These are phyloP conservation scores for Marisa cornuarietis DNA, from an alignment of 1,140 invertebrate species.

Conservation along the genomic window DNA sequence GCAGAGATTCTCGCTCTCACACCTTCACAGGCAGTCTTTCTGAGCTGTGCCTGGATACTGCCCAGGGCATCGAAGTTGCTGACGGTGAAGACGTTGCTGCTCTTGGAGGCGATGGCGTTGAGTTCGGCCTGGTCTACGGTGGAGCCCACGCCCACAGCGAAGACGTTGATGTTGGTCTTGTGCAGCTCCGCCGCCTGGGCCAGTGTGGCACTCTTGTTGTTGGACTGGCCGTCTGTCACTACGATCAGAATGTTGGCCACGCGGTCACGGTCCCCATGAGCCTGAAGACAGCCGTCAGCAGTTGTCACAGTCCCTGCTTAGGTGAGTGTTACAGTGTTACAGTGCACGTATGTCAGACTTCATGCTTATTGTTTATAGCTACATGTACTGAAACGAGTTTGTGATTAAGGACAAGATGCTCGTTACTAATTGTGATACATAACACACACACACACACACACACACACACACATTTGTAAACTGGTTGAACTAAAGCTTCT, in stretches of 20 bases:
- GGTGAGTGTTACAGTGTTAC: no score
- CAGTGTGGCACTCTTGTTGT: conserved; percentile 28
- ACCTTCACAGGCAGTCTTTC: conserved; percentile 51
- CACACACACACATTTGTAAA: no score
- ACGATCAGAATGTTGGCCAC: conserved; percentile 49
- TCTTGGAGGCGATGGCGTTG: conserved; percentile 39
- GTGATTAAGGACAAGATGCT: no score
- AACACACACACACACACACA: no score
- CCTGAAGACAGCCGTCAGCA: conserved; percentile 40
- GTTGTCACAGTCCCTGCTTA: not conserved
- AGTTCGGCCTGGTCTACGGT: conserved; percentile 38
- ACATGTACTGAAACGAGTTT: no score
- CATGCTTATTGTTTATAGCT: no score
- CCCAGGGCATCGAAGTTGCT: conserved; percentile 43
- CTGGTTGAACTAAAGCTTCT: no score
- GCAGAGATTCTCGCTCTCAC: no score
- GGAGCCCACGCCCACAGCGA: conserved; percentile 49
- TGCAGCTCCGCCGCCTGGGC: conserved; percentile 29
- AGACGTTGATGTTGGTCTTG: conserved; percentile 40
- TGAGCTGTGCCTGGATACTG: conserved; percentile 41
- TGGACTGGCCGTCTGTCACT: conserved; percentile 48
- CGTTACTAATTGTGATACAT: no score
- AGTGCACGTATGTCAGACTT: no score
- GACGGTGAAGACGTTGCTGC: conserved; percentile 41
- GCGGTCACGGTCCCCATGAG: conserved; percentile 45